Conservation (phyloP, 1,140 invertebrate species). For the Eupeodes corollae region DNA sequence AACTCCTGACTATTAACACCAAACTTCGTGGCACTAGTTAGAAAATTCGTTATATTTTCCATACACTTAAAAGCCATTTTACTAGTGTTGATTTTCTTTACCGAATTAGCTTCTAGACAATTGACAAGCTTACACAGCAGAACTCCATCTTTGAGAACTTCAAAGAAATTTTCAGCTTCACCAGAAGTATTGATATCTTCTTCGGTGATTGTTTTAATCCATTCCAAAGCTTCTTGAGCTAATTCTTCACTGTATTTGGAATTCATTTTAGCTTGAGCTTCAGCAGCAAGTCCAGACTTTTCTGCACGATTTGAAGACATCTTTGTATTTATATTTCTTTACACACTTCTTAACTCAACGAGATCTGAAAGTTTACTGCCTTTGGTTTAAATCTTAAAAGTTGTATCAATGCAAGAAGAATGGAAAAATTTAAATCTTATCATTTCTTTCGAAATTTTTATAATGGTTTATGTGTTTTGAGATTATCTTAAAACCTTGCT, state of each 20-base stretch:
- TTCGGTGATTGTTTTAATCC: constrained; percentile 73
- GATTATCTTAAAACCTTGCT: no score
- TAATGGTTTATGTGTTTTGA: no score
- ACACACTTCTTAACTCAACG: no score
- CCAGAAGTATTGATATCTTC: constrained; percentile 70
- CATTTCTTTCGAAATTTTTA: no score
- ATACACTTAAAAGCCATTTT: constrained; percentile 95
- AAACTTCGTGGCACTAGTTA: constrained; percentile 69
- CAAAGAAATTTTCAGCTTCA: constrained; percentile 85
- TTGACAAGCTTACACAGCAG: constrained; percentile 81
- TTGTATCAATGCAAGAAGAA: no score
- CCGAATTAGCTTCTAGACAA: constrained; percentile 58
- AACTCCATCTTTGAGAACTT: constrained; percentile 73
- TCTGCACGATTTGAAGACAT: no score
- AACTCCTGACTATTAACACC: constrained; percentile 90
- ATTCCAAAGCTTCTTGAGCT: constrained; percentile 78
- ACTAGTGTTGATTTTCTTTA: constrained; percentile 80
- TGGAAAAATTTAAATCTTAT: no score
- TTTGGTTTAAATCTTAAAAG: no score
- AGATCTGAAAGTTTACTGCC: no score
- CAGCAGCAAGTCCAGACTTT: no score
- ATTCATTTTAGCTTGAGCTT: no score
- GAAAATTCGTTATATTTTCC: constrained; percentile 94
- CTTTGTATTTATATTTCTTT: neutral
- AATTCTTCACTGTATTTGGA: constrained; percentile 91